Evolutionary conservation across 1,140 invertebrate genomes (phyloP).

Genomic region (Streblospio benedicti): DNA sequence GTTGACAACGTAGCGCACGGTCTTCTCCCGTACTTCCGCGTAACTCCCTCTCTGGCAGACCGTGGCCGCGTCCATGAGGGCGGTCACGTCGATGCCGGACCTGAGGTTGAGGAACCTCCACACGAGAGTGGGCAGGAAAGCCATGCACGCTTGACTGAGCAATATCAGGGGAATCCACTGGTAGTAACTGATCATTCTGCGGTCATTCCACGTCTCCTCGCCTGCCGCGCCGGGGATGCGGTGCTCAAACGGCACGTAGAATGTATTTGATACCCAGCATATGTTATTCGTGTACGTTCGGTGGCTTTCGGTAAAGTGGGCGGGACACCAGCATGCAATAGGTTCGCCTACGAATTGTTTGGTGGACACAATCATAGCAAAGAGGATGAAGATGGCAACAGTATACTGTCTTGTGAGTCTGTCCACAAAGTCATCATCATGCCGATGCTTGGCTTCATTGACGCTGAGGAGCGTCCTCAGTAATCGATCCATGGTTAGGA

Average conservation of each 20-base stretch:
- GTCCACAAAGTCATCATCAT: conserved; percentile 53
- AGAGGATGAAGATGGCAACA: conserved; percentile 49
- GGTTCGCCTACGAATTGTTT: conserved; percentile 53
- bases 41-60: conserved; percentile 17
- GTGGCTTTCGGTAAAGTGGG: conserved; percentile 47
- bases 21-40: conserved; percentile 36
- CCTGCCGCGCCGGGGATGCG: conserved; percentile 26
- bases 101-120: conserved; percentile 51
- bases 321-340: conserved; percentile 45
- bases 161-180: conserved; percentile 48
- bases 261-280: conserved; percentile 48
- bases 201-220: conserved; percentile 15
- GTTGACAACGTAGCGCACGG: conserved; percentile 42
- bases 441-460: conserved; percentile 37
- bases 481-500: conserved; percentile 9
- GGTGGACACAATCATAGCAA: conserved; percentile 50
- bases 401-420: conserved; percentile 52
- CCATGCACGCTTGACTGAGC: conserved; percentile 51
- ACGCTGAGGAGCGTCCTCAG: conserved; percentile 1
- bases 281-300: conserved; percentile 47
- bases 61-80: conserved; percentile 36
- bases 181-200: conserved; percentile 15
- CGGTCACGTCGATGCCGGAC: conserved; percentile 45
- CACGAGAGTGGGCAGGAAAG: conserved; percentile 53
- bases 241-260: conserved; percentile 42